phyloP scores from a whole-genome alignment of 1,140 invertebrate species.

The Saccostrea echinata region DNA sequence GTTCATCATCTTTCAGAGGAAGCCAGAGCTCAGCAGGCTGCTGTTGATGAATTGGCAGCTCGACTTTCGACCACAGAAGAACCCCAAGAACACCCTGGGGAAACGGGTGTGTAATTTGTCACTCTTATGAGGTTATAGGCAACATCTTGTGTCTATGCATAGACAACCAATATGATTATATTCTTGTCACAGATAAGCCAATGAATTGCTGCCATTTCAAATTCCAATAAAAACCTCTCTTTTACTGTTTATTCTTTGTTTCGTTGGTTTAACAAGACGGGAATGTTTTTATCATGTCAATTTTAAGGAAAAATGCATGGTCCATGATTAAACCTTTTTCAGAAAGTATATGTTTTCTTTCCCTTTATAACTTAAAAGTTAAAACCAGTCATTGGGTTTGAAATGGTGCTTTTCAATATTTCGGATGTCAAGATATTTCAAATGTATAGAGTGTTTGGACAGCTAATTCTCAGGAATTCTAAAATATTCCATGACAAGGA shows the following conservation, averaged over 20 bases:
- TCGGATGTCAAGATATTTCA: conserved; percentile 22
- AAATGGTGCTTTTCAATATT: conserved; percentile 24
- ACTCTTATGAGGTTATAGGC: not conserved
- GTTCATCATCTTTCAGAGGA: conserved; percentile 56
- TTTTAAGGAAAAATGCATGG: not conserved
- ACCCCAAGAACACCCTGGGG: conserved; percentile 40
- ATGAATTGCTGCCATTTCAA: conserved; percentile 5
- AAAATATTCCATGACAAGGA: conserved; percentile 1
- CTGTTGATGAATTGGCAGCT: conserved; percentile 53
- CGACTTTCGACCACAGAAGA: conserved; percentile 48
- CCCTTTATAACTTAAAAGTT: not conserved
- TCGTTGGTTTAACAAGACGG: not conserved
- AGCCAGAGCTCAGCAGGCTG: conserved; percentile 39
- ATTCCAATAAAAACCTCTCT: not conserved
- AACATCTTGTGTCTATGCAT: not conserved
- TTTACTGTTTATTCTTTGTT: not conserved
- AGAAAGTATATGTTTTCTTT: not conserved
- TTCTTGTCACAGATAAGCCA: not conserved
- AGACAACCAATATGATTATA: conserved; percentile 13
- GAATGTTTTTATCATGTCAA: not conserved
- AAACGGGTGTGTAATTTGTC: conserved; percentile 60
- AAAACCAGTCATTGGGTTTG: not conserved
- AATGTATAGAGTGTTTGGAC: not conserved
- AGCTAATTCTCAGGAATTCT: not conserved
- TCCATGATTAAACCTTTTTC: not conserved